Evolutionary conservation across 2,888 invertebrate genomes (phyloP), one percentile per base, ranked within the genome.

Genomic region (Plusia festucae): DNA sequence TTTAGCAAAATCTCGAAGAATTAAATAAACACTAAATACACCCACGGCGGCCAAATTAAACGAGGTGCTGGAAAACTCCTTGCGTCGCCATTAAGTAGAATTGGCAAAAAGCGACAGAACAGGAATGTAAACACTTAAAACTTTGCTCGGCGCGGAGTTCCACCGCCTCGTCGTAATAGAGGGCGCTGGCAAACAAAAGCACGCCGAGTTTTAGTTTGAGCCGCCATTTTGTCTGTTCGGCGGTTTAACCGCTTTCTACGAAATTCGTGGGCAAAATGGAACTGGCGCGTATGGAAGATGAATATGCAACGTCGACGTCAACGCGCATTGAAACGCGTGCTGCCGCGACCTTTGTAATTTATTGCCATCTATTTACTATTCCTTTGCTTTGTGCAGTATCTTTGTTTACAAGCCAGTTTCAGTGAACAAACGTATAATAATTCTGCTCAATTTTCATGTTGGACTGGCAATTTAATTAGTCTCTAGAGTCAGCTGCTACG

Each of bases 61-160:
- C 87, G 90, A 88, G 90, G 89, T 90, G 89, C 85, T 85, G 88
- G 84, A 86, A 85, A 90, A 88, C 89, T 91, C 87, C 78, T 88
- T 85, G 87, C 88, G 88, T 91, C 87, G 87, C 91, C 88, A 92
- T 93, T 92, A 92, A 91, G 88, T 90, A 89, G 89, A 91, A 91
- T 93, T 90, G 91, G 92, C 91, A 93, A 93, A 93, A 93, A 93
- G 93, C 93, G 90, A 90, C 92, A 90, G 91, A 92, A 92, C 92
- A 90, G 90, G 89, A 94, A 92, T 93, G 91, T 93, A 94, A 94
- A 93, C 93, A 94, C 93, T 94, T 93, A 92, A 94, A 93, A 94
- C 91, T 93, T 93, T 91, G 84, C 90, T 88, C 89, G 80, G 82
- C 82, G 85, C 80, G 65, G 88, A 88, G 90, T 90, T 91, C 82